A percentile compares a stretch with the other conserved stretches of the same genome.
phyloP scores from a whole-genome alignment of 2,113 vertebrate species.

The Callipepla squamata region DNA sequence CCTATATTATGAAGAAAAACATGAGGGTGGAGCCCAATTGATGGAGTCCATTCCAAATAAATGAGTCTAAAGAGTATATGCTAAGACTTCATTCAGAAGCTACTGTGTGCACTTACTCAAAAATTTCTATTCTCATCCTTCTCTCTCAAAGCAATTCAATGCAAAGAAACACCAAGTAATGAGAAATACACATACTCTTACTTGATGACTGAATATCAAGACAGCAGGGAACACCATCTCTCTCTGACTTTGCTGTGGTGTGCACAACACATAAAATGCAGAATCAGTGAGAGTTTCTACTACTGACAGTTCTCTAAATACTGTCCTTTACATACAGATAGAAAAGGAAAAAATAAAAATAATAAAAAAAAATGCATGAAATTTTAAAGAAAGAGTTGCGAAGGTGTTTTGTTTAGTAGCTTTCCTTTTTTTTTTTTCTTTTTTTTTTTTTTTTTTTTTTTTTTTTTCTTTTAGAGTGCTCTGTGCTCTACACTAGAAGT shows the following conservation, averaged over 20 bases:
- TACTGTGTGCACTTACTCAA: not conserved
- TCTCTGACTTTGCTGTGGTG: not conserved
- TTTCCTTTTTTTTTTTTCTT: not conserved
- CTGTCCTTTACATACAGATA: not conserved
- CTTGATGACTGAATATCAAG: not conserved
- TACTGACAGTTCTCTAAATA: not conserved
- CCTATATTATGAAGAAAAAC: not conserved
- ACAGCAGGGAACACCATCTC: not conserved
- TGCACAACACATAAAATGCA: not conserved
- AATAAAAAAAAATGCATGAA: not conserved
- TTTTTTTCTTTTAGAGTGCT: not conserved
- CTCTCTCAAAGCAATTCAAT: not conserved
- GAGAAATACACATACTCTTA: not conserved
- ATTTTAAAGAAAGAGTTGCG: not conserved
- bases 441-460: not conserved
- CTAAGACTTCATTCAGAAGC: not conserved
- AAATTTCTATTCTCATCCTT: not conserved
- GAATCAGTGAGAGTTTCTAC: not conserved
- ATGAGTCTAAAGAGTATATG: not conserved
- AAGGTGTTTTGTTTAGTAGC: not conserved
- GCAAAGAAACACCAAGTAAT: not conserved
- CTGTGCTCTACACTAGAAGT: not conserved
- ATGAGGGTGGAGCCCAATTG: not conserved
- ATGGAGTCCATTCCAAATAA: not conserved
- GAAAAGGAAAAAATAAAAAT: not conserved